Evolutionary conservation across 2,797 vertebrate genomes (phyloP), one percentile per base, ranked within the genome.

Genomic region (Argyrosomus regius): DNA sequence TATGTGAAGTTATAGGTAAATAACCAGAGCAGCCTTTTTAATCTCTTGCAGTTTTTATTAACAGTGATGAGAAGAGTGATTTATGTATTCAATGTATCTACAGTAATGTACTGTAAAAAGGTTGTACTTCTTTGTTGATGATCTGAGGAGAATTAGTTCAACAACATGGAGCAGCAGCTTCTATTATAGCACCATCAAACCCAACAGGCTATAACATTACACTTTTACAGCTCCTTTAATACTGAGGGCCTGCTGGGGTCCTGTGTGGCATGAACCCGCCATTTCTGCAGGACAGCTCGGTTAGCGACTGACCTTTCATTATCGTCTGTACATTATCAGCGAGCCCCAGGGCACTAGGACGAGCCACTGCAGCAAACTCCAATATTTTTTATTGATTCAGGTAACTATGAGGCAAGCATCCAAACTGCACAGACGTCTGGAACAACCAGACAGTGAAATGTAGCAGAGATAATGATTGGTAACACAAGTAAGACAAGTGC

Each of bases 301-400:
- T 91, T 88, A 84, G 74, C 8, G n/a, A 6, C 85, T 90, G 89
- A 91, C 90, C 88, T 92, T 92, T 90, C 84, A 89, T 90, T 88
- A 83, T 75, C 11, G 58, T 54, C 84, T 59, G 78, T 52, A 75
- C 80, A 78, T 85, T 86, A 81, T 76, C 79, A 64, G 81, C 14
- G 2, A 53, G 74, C 58, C 81, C 57, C 57, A 18, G 82, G 84
- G 83, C 77, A 71, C 76, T 0, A 50, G 49, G 60, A 73, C 66
- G 72, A 78, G 82, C 50, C 57, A 62, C 79, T 41, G 66, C 79
- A 62, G 72, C 82, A 75, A 86, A 80, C 61, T 82, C 70, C 84
- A 82, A 80, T 86, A 89, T 78, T 73, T 82, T 77, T 66, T 78
- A 90, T 89, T n/a, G 89, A 88, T 92, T 68, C 3, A 10, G n/a